These are phyloP conservation scores for Homalodisca vitripennis DNA, from an alignment of 1,140 invertebrate genomes.

Conservation along the genomic window DNA sequence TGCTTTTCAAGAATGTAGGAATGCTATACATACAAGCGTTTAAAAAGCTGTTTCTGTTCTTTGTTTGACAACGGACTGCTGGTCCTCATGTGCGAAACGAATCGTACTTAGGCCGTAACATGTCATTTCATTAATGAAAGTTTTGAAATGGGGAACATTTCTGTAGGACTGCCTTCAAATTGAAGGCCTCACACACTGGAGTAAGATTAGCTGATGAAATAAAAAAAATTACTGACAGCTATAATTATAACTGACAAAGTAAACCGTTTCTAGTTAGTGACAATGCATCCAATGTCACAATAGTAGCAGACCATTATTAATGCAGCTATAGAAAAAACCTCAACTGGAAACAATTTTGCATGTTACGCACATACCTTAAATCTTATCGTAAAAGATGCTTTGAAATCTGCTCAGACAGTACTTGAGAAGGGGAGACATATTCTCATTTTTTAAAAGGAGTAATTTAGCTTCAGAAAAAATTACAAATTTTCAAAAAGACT, in stretches of 20 bases:
- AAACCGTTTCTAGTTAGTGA: conserved; percentile 38
- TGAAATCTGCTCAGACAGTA: neutral
- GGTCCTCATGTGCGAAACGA: conserved; percentile 38
- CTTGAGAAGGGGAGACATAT: conserved; percentile 21
- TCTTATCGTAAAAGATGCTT: conserved; percentile 32
- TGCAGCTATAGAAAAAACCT: conserved; percentile 24
- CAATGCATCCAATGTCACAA: too few relatives aligned
- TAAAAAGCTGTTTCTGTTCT: conserved; percentile 22
- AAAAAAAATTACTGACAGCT: conserved; percentile 37
- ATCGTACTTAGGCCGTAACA: conserved; percentile 36
- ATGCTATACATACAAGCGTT: neutral
- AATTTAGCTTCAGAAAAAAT: neutral
- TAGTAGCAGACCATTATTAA: conserved; percentile 37
- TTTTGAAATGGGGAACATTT: conserved; percentile 28
- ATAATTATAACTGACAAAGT: conserved; percentile 41
- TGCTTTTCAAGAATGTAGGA: conserved; percentile 33
- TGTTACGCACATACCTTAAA: conserved; percentile 39
- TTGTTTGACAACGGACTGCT: conserved; percentile 38
- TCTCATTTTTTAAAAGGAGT: conserved; percentile 15
- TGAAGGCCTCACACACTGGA: conserved; percentile 6
- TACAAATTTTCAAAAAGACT: conserved; percentile 15
- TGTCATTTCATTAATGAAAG: conserved; percentile 39
- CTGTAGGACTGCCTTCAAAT: conserved; percentile 32
- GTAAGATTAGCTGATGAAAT: conserved; percentile 27
- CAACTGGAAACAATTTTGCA: conserved; percentile 35